Conservation (phyloP, 2,113 vertebrate species). For the Neofelis nebulosa region DNA sequence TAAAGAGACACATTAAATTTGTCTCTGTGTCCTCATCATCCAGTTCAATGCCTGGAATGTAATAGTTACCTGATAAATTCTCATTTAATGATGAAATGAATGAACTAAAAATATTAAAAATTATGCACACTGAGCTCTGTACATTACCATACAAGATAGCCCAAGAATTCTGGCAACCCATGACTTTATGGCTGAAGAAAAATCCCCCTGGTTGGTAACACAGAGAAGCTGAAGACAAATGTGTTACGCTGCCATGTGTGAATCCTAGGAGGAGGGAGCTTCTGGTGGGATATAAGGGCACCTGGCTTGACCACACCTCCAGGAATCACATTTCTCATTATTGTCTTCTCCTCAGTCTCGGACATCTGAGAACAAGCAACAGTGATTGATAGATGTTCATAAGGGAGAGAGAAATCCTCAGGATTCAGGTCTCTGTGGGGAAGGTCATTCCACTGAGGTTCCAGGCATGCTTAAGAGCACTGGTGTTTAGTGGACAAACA, state of each 20-base stretch:
- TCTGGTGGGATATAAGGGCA: too few relatives aligned
- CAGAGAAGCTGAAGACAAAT: not conserved
- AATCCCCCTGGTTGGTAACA: not conserved
- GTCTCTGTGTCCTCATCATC: not conserved
- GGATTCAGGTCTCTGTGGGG: not conserved
- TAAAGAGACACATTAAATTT: not conserved
- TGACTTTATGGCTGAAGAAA: not conserved
- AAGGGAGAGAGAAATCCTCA: not conserved
- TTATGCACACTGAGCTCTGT: rapidly evolving
- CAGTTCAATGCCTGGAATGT: not conserved
- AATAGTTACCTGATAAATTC: not conserved
- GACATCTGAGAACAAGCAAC: too few relatives aligned
- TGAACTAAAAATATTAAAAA: not conserved
- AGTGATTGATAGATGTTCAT: rapidly evolving
- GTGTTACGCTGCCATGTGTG: rapidly evolving
- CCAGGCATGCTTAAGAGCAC: not conserved
- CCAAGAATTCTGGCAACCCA: not conserved
- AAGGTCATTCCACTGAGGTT: not conserved
- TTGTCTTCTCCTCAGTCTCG: too few relatives aligned
- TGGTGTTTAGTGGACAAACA: not conserved
- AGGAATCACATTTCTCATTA: too few relatives aligned
- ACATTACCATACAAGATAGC: rapidly evolving
- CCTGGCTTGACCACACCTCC: not conserved
- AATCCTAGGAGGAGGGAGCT: not conserved
- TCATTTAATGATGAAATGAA: not conserved